These are phyloP conservation scores for Acropternis orthonyx DNA, from an alignment of 2,797 vertebrate genomes.

Conservation along the genomic window DNA sequence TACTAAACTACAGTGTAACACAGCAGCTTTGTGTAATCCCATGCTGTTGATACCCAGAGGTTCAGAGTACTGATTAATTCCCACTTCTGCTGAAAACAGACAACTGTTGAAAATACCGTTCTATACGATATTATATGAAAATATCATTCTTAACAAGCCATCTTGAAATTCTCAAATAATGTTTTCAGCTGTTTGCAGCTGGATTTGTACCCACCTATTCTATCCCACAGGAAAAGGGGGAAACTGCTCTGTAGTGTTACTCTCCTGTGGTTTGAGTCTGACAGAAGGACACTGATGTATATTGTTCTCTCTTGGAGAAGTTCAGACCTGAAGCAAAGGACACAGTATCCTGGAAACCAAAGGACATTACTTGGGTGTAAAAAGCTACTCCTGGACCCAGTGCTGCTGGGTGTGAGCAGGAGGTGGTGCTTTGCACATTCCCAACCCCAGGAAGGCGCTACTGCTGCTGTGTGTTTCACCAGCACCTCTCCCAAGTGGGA, in stretches of 20 bases:
- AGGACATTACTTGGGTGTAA: not conserved
- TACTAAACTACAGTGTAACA: not conserved
- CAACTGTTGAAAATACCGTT: not conserved
- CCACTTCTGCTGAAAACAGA: not conserved
- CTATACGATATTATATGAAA: not conserved
- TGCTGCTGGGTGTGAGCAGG: not conserved
- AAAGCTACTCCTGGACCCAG: not conserved
- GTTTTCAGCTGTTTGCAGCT: not conserved
- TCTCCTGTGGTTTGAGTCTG: not conserved
- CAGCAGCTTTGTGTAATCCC: not conserved
- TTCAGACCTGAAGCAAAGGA: not conserved
- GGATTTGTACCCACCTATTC: not conserved
- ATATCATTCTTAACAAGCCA: not conserved
- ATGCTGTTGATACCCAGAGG: not conserved
- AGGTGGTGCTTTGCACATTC: not conserved
- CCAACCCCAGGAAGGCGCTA: not conserved
- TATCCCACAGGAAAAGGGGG: not conserved
- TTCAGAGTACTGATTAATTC: not conserved
- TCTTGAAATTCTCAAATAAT: not conserved
- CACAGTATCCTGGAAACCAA: not conserved
- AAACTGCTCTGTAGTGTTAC: not conserved
- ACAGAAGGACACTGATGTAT: not conserved
- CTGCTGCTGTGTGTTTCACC: not conserved
- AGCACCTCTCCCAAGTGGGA: not conserved
- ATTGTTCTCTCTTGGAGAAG: not conserved